Conservation (phyloP, 2,888 invertebrate genomes). For the Lepidochrysops patricia region DNA sequence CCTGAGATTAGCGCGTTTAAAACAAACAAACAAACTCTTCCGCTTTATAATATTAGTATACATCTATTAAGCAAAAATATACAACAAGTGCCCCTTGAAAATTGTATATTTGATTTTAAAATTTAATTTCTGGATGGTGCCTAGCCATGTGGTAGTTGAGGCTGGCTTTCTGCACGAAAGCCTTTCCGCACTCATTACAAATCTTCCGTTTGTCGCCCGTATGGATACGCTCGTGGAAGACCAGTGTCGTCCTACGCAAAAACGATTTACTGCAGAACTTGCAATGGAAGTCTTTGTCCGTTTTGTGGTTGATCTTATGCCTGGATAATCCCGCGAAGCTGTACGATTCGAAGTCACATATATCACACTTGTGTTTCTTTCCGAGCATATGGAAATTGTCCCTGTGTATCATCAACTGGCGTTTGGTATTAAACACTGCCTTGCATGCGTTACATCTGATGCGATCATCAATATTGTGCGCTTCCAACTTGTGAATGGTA, state of each 20-base stretch:
- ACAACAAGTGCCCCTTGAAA: too few species aligned
- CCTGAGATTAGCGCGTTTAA: too few species aligned
- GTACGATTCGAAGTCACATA: conserved; percentile 52
- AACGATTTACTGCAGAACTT: conserved; percentile 60
- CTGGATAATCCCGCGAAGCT: conserved; percentile 44
- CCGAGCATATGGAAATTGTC: conserved; percentile 59
- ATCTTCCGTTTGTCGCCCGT: conserved; percentile 54
- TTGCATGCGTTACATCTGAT: conserved; percentile 55
- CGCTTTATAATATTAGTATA: too few species aligned
- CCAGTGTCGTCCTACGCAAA: conserved; percentile 43
- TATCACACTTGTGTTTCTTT: conserved; percentile 42
- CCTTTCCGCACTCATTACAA: conserved; percentile 50
- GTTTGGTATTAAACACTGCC: conserved; percentile 42
- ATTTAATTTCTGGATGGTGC: conserved; percentile 56
- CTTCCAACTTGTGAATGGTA: conserved; percentile 44
- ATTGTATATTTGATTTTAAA: conserved; percentile 32
- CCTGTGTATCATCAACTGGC: conserved; percentile 43
- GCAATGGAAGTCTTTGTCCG: conserved; percentile 56
- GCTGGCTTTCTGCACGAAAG: conserved; percentile 63
- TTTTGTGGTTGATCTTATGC: conserved; percentile 55
- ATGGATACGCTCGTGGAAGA: conserved; percentile 53
- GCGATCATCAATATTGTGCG: conserved; percentile 48
- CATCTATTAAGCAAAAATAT: too few species aligned
- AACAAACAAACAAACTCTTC: too few species aligned
- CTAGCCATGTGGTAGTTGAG: conserved; percentile 62